Conservation (phyloP, 2,113 vertebrate genomes). For the Microcebus ravelobensis region DNA sequence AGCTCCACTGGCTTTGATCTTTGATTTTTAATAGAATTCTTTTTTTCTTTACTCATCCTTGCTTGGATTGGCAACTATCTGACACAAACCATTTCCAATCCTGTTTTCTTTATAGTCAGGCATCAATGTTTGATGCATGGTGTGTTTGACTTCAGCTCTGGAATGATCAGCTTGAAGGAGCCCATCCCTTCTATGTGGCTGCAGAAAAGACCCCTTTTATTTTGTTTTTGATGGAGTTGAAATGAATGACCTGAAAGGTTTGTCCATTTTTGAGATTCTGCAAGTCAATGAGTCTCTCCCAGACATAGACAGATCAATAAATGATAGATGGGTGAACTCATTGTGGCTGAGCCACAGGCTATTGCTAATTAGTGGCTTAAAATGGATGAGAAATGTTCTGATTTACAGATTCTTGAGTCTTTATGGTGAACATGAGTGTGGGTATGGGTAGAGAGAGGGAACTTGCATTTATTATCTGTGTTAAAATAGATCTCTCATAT, state of each 20-base stretch:
- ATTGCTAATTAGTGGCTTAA: neutral
- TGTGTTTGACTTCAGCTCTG: neutral
- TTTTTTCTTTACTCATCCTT: neutral
- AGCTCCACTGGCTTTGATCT: neutral
- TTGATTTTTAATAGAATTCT: neutral
- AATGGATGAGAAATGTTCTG: neutral
- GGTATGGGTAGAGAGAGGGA: neutral
- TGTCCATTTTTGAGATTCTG: neutral
- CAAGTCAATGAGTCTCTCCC: neutral
- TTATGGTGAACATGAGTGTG: neutral
- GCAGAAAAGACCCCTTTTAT: neutral
- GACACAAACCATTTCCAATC: neutral
- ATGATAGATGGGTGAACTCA: neutral
- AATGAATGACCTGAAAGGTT: neutral
- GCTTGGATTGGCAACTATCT: neutral
- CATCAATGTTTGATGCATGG: neutral
- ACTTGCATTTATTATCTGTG: neutral
- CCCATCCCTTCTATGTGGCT: neutral
- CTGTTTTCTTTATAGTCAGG: neutral
- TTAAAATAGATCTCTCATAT: slow-evolving; percentile 9
- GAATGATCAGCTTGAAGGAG: neutral
- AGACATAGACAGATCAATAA: neutral
- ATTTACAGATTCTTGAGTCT: slow-evolving; percentile 27
- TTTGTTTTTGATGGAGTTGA: slow-evolving; percentile 35
- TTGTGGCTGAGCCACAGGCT: neutral